These are phyloP conservation scores for Imbricaverruca yamaguchii DNA, from an alignment of 2,888 invertebrate species.

Conservation along the genomic window DNA sequence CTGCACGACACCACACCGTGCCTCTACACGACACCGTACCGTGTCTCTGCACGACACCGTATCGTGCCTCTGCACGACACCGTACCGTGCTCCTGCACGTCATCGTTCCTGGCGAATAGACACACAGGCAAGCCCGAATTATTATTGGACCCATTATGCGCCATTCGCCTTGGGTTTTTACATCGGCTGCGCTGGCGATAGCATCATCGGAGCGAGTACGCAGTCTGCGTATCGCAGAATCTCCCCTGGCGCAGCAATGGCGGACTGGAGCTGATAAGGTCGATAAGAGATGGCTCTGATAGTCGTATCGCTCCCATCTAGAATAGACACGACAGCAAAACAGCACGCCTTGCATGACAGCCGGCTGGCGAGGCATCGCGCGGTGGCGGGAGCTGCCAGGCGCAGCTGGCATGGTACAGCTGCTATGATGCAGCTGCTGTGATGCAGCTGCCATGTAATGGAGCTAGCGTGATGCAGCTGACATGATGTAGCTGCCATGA, in stretches of 20 bases:
- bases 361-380: background rate
- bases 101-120: background rate
- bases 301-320: constrained; percentile 4
- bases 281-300: constrained; percentile 18
- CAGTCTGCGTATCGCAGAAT: background rate
- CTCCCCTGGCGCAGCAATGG: constrained; percentile 1
- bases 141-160: constrained; percentile 13
- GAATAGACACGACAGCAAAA: constrained; percentile 16
- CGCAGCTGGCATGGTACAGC: background rate
- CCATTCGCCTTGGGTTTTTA: constrained; percentile 9
- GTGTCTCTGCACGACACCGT: too few relatives aligned
- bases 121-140: background rate
- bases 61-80: too few relatives aligned
- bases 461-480: too few relatives aligned
- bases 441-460: background rate
- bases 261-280: constrained; percentile 14
- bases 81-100: too few relatives aligned
- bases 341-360: constrained; percentile 5
- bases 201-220: constrained; percentile 4
- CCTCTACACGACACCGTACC: too few relatives aligned
- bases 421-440: background rate
- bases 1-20: too few relatives aligned
- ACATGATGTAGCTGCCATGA: too few relatives aligned
- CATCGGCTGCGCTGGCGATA: background rate
- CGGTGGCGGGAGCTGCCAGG: background rate